Percentiles rank a stretch among this genome's conserved stretches.
Evolutionary conservation across 2,888 invertebrate species (phyloP).

Genomic region (Autographa pulchrina): DNA sequence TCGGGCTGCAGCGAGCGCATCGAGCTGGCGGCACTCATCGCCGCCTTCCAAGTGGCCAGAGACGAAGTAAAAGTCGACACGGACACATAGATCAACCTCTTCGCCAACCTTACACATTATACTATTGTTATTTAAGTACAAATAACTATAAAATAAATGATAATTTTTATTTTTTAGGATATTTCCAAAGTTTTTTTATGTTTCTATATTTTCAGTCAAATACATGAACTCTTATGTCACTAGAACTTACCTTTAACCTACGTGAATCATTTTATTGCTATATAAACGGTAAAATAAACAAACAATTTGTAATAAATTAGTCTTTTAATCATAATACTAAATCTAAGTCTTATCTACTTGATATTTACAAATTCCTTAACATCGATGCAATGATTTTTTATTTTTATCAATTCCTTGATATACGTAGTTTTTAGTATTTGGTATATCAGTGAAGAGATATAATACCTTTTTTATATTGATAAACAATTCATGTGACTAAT

Average conservation of each 20-base stretch:
- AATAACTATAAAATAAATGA: background rate
- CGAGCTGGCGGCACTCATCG: slow-evolving; percentile 96
- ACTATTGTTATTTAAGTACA: background rate
- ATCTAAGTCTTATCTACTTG: slow-evolving; percentile 40
- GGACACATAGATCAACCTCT: background rate
- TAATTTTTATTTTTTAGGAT: background rate
- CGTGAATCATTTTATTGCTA: background rate
- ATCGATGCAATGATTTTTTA: slow-evolving; percentile 29
- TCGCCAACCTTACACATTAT: background rate
- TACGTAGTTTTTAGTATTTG: background rate
- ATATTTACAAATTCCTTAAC: slow-evolving; percentile 55
- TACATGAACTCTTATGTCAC: background rate
- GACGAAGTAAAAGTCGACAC: slow-evolving; percentile 82
- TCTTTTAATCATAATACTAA: slow-evolving; percentile 47
- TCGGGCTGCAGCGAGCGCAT: slow-evolving; percentile 97
- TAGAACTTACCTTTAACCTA: background rate
- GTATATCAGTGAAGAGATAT: background rate
- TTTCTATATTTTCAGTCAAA: background rate
- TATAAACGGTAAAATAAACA: slow-evolving; percentile 18
- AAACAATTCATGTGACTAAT: background rate
- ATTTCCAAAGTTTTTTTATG: background rate
- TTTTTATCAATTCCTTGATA: slow-evolving; percentile 33
- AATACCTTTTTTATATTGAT: slow-evolving; percentile 4
- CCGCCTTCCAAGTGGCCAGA: slow-evolving; percentile 95
- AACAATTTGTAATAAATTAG: slow-evolving; percentile 47